These are phyloP conservation scores for Panulirus ornatus DNA, from an alignment of 1,140 invertebrate genomes.

Conservation along the genomic window DNA sequence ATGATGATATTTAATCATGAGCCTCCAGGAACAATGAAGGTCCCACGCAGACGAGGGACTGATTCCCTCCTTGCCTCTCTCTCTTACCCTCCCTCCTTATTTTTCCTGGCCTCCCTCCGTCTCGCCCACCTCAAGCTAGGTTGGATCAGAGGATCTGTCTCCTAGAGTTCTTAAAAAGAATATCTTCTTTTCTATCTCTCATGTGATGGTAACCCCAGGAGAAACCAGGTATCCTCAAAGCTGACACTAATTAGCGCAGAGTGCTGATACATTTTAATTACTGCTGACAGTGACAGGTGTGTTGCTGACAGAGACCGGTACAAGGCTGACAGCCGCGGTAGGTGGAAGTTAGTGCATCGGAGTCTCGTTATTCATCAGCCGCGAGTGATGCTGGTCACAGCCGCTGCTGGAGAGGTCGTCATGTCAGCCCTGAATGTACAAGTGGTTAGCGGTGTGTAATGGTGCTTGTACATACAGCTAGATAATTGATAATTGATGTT, in stretches of 20 bases:
- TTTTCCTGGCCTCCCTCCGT: background rate
- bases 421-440: constrained; percentile 15
- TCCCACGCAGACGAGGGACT: background rate
- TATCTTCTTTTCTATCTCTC: background rate
- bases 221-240: constrained; percentile 14
- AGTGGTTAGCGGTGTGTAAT: constrained; percentile 13
- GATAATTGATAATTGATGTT: constrained; percentile 38
- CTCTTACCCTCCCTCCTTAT: background rate
- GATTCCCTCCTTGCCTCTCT: background rate
- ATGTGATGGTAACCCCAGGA: background rate
- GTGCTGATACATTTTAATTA: constrained; percentile 45
- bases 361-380: constrained; percentile 1
- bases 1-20: background rate
- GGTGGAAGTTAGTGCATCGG: background rate
- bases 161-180: constrained; percentile 3
- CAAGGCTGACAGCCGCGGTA: background rate
- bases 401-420: constrained; percentile 13
- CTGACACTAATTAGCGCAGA: constrained; percentile 24
- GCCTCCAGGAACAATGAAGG: background rate
- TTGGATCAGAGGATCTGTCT: background rate
- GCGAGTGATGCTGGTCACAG: constrained; percentile 11
- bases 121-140: background rate
- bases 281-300: constrained; percentile 37
- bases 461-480: constrained; percentile 20
- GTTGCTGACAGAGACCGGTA: constrained; percentile 21